Base-by-base conservation (phyloP, 1,140 invertebrate species). In the Drosophila azteca region DNA sequence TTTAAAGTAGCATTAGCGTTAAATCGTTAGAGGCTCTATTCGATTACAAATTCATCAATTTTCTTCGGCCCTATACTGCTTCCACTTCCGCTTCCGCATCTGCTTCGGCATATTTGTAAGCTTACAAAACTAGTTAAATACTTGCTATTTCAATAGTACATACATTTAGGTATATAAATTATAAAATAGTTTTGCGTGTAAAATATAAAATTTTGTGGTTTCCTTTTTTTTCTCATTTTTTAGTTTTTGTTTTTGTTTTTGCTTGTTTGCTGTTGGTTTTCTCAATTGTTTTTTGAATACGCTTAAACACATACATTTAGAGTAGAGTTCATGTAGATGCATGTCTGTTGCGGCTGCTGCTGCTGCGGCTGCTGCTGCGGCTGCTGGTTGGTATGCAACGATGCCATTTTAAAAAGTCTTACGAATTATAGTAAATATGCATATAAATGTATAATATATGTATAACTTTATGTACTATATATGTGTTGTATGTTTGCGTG, bases 81-180 rank as follows among this genome's bases (percentile, higher is more conserved):
- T 53, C 57, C 53, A 52, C 44, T 50, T 51, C 50, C 24, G 43
- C 1, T 54, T 82, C 48, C 22, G 24, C 46, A 39, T 48, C 39
- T 39, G 41, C 20, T 57, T 71, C 63, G 17, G 17, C 17, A 20
- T 20, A 20, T 73, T 62, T 51, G 29, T 88, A 79, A 88, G 76
- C 84, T 89, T 88, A 89, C 48, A 88, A 88, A 88, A 88, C 83
- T 88, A 88, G 71, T 88, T 88, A 88, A 88, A 88, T 88, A 89
- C 84, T 88, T 79, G 80, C 79, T 83, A 88, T 83, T 76, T 79
- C 52, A 51, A 87, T 87, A 88, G 82, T 87, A 87, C 78, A 81
- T 84, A 84, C 81, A 84, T 65, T 84, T 85, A 87, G 82, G 74
- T 85, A 88, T 88, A 88, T 83, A 88, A 88, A 88, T 88, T 88